Evolutionary conservation across 1,140 invertebrate species (phyloP), one percentile per base, ranked within the genome.

Genomic region (Anastrepha obliqua): DNA sequence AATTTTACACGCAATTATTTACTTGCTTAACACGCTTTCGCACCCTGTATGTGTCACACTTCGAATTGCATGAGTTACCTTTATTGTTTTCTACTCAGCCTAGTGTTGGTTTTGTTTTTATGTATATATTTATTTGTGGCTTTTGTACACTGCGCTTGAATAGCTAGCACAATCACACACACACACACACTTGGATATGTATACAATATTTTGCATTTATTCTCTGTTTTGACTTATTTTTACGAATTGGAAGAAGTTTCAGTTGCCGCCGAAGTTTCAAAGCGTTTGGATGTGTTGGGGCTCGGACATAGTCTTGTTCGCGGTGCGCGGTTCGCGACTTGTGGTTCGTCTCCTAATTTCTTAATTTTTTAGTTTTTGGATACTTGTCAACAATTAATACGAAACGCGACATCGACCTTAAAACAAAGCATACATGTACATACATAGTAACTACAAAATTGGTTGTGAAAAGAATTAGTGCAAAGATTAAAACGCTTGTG

Each of bases 241-340:
- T 55, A 81, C 74, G 74, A 81, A 81, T 55, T 9, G 47, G 17
- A 81, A 86, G 47, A 81, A 74, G 51, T 81, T 88, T 88, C 60
- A 88, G 88, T 88, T 87, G 86, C 86, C 86, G 86, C 86, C 85
- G 88, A 78, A 88, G 86, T 88, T 85, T 88, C 74, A 85, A 88
- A 88, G 67, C 60, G 88, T 59, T 17, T 81, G 86, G 86, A 55
- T 87, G 88, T 88, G 65, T 51, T 47, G 20, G 62, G 11, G 7
- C n/a, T 62, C 17, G 59, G 44, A 7, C 78, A 60, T 20, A 20
- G 17, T 51, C 42, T 51, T 58, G 17, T 29, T 20, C 55, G 44
- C 29, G 29, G 51, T 74, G 42, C 67, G 47, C 70, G 15, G 67
- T 44, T 70, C 55, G 55, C 42, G 51, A 39, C 65, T 29, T 58